Evolutionary conservation across 2,113 vertebrate genomes (phyloP).

Genomic region (Acanthochromis polyacanthus): DNA sequence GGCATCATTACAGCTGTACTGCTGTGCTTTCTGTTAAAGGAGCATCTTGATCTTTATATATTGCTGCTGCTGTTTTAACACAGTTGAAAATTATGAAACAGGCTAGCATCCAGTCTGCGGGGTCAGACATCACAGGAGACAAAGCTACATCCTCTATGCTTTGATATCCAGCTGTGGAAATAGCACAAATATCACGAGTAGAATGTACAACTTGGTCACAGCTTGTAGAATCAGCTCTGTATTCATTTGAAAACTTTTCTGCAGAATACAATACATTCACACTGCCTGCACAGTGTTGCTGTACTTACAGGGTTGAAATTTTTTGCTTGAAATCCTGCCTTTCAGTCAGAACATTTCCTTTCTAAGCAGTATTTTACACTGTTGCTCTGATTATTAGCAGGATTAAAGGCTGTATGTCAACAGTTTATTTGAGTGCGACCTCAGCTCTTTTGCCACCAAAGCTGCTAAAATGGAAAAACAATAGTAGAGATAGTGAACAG

Average conservation of each 20-base stretch:
- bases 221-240: neutral
- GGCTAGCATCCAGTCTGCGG: neutral
- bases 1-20: constrained; percentile 3
- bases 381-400: too few relatives aligned
- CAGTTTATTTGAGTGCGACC: neutral
- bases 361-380: neutral
- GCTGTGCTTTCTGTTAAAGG: constrained; percentile 7
- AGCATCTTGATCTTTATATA: neutral
- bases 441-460: too few relatives aligned
- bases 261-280: neutral
- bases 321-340: neutral
- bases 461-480: too few relatives aligned
- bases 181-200: neutral
- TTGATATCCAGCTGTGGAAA: neutral
- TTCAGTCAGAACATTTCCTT: neutral
- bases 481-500: too few relatives aligned
- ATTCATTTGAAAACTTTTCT: neutral
- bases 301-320: neutral
- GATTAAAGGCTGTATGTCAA: too few relatives aligned
- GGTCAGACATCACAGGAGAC: neutral
- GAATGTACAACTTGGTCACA: neutral
- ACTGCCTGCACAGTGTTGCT: neutral
- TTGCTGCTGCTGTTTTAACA: neutral
- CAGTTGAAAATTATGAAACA: neutral
- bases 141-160: neutral